A percentile compares a stretch with the other conserved stretches of the same genome.
Evolutionary conservation across 2,888 invertebrate genomes (phyloP).

Genomic region (Desoria tigrina): DNA sequence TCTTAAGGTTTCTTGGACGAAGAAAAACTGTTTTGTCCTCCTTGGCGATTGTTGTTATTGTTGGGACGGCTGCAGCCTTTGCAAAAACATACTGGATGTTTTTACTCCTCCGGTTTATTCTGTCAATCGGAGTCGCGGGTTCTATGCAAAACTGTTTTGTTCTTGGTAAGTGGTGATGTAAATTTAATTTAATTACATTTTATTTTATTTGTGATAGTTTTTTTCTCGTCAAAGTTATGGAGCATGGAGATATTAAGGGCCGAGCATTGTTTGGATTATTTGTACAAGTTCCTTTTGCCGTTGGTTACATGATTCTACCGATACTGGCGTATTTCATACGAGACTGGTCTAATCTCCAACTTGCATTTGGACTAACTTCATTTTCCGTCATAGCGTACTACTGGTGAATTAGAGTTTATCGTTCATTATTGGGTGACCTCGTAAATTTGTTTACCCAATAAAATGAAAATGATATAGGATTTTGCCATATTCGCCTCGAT

Average conservation of each 20-base stretch:
- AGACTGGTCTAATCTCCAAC: constrained; percentile 45
- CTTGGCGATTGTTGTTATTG: constrained; percentile 29
- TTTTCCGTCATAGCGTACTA: constrained; percentile 37
- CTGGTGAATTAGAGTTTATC: constrained; percentile 38
- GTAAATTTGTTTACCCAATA: not conserved
- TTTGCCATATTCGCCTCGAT: constrained; percentile 49
- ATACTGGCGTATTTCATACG: constrained; percentile 43
- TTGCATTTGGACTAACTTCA: constrained; percentile 47
- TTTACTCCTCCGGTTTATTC: constrained; percentile 44
- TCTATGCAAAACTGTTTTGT: constrained; percentile 51
- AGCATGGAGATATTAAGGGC: constrained; percentile 43
- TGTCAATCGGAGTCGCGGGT: constrained; percentile 50
- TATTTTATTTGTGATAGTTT: too few species aligned
- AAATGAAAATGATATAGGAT: constrained; percentile 34
- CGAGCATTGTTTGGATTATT: constrained; percentile 46
- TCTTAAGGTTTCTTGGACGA: constrained; percentile 46
- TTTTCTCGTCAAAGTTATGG: constrained; percentile 50
- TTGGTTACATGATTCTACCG: constrained; percentile 51
- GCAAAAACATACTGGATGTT: constrained; percentile 48
- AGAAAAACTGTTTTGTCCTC: constrained; percentile 44
- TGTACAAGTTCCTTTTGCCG: constrained; percentile 47
- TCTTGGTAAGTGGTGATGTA: constrained; percentile 35
- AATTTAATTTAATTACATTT: not conserved
- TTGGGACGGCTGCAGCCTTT: constrained; percentile 45
- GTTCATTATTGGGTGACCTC: not conserved